Base-by-base conservation (phyloP, 2,888 invertebrate species). In the Drosophila suboccidentalis region DNA sequence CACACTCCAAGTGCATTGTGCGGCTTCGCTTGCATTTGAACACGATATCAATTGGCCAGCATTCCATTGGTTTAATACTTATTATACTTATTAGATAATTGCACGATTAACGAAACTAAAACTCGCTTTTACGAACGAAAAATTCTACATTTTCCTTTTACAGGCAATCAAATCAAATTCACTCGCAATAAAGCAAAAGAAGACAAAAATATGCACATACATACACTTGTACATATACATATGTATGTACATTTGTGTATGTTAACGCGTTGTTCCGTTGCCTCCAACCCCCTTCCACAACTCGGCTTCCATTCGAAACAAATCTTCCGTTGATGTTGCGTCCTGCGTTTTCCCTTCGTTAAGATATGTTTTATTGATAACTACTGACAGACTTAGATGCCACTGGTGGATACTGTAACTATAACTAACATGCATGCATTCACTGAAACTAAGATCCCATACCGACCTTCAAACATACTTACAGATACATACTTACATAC, bases 401-500 rank as follows among this genome's bases (percentile, higher is more conserved):
- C 86, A 86, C 87, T 87, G 86, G 86, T 89, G 86, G 85, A 75
- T 57, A 78, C 67, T 80, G 67, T 77, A 78, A 74, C 77, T 58
- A 51, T 65, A 65, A 73, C 74, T 58, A 49, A 65, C 61, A 63
- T 50, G 58, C 63, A 55, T 39, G 32, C 47, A 73, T 63, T 64
- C 36, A 44, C 41, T 32, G 47, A 54, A 62, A 43, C 47, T 36
- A 36, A 65, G 41, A 65, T 47, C 46, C 72, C 50, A 66, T 43
- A 43, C 49, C 41, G 47, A 75, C 49, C 50, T 49, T 60, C 50
- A 43, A 34, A 58, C 58, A 57, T 47, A 54, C 34, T 34, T 17
- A 58, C 29, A 29, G 29, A 50, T 19, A 59, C 26, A 58, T 36
- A 15, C 15, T 26, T 19, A n/a, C 51, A 9, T 36, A 51, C 44